Percentiles rank a stretch among this genome's conserved stretches.
Evolutionary conservation across 2,797 vertebrate species (phyloP).

Genomic region (Heteromormyrus szaboi): DNA sequence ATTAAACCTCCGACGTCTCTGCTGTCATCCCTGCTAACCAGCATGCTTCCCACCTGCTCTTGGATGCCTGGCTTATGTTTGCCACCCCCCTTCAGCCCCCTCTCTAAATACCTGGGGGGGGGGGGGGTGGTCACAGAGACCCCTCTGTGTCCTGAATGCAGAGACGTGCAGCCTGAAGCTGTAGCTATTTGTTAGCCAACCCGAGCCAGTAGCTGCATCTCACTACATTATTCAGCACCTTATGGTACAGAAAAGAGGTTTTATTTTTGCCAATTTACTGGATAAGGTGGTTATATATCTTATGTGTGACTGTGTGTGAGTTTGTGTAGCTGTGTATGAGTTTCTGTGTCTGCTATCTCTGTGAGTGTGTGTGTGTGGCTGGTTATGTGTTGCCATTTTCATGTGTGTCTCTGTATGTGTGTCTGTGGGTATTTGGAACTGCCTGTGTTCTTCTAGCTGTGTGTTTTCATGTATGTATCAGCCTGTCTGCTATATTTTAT

Average conservation of each 20-base stretch:
- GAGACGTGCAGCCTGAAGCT: not conserved
- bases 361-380: not conserved
- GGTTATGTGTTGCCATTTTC: not conserved
- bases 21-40: not conserved
- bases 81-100: not conserved
- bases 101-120: not conserved
- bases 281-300: not conserved
- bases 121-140: not conserved
- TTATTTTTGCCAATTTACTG: not conserved
- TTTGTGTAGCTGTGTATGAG: not conserved
- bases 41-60: not conserved
- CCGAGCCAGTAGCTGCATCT: not conserved
- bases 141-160: not conserved
- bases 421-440: not conserved
- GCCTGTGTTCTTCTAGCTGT: not conserved
- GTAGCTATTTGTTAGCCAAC: not conserved
- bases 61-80: not conserved
- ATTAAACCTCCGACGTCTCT: not conserved
- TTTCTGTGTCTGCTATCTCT: not conserved
- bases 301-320: not conserved
- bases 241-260: not conserved
- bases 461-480: not conserved
- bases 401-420: not conserved
- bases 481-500: not conserved
- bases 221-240: not conserved